A percentile compares a stretch with the other conserved stretches of the same genome.
Evolutionary conservation across 2,888 invertebrate genomes (phyloP).

Genomic region (Cantharis rufa): DNA sequence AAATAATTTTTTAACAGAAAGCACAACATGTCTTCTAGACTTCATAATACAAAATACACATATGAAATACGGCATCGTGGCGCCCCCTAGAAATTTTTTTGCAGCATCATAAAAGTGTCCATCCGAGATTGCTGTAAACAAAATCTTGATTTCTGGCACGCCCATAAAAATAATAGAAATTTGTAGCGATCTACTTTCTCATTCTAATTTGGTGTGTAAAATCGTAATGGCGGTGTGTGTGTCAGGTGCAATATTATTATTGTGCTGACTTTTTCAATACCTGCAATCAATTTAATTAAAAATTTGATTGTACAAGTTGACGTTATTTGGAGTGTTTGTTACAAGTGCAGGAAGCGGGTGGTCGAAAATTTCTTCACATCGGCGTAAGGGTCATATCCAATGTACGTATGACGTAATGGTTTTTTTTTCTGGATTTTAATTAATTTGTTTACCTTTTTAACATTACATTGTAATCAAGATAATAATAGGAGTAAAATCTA

Average conservation of each 20-base stretch:
- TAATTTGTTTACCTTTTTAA: background rate
- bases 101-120: background rate
- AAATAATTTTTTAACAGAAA: too few relatives aligned
- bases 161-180: background rate
- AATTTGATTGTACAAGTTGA: background rate
- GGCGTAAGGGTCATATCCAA: background rate
- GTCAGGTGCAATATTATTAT: background rate
- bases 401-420: conserved; percentile 1
- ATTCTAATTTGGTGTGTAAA: background rate
- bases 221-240: background rate
- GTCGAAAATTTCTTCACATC: background rate
- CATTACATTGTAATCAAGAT: background rate
- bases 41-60: too few relatives aligned
- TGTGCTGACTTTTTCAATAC: background rate
- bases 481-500: background rate
- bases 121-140: background rate
- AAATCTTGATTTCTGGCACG: background rate
- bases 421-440: background rate
- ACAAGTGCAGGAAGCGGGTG: background rate
- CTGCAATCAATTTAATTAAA: background rate
- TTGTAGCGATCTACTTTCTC: background rate
- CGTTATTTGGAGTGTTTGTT: background rate
- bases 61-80: background rate
- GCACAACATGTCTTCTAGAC: too few relatives aligned
- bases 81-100: background rate